Evolutionary conservation across 2,797 vertebrate species (phyloP), one percentile per base, ranked within the genome.

Genomic region (Tachyglossus aculeatus): DNA sequence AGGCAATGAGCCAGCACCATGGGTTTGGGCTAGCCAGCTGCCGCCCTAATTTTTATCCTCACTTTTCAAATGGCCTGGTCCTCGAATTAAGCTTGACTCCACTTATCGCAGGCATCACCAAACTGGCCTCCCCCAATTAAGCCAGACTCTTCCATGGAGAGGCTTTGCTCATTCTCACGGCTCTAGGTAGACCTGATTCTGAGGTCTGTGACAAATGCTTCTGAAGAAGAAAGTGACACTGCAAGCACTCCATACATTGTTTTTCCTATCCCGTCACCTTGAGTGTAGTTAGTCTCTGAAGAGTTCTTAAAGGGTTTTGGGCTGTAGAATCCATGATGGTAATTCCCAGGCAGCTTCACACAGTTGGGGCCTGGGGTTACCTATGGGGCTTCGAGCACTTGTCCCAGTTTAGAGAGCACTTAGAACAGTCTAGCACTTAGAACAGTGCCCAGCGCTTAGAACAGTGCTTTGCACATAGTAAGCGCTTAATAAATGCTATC

Each of bases 241-340:
- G 16, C 38, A 47, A 3, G 0, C 67, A 67, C 9, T 72, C 54
- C 16, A 29, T 22, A 43, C 34, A 22, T 80, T 74, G 54, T 80
- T 69, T 68, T 43, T 68, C 56, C 19, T 32, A 80, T 83, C 25
- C 68, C 84, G 80, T 78, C 84, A 79, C 57, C 51, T 21, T 43
- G 44, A 86, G 73, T 67, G 68, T 43, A n/a, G n/a, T n/a, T n/a
- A n/a, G n/a, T 67, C 67, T 86, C 67, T 83, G 69, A 90, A 82
- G 80, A 79, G 74, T 62, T 71, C 77, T 86, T 33, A 41, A 6
- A 27, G 5, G 29, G 74, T 56, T 83, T 85, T 78, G 29, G 78
- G 81, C 60, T 76, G 53, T 40, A 55, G 71, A 63, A 67, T 14
- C 0, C 56, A 59, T 61, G 82, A 81, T 52, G 77, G 38, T 41